Evolutionary conservation across 2,797 vertebrate genomes (phyloP), one percentile per base, ranked within the genome.

Genomic region (Chaunax sp.): DNA sequence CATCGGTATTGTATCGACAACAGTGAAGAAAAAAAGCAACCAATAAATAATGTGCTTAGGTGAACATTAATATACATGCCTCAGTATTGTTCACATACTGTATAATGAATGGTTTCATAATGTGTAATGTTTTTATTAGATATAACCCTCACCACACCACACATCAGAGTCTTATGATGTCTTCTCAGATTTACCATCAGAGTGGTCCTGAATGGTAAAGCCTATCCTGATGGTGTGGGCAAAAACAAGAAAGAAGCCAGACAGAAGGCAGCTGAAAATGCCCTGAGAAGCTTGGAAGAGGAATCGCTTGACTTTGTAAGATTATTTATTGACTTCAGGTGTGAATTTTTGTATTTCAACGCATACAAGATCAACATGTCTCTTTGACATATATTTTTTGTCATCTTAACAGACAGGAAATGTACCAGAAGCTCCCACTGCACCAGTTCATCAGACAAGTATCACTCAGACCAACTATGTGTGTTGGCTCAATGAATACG

Each of bases 201-300:
- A 72, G 93, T 5, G 0, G 19, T 91, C 6, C 0, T 94, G 3
- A 76, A 89, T 60, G 84, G 72, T 3, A 52, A 75, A 11, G 3
- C 0, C 0, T 94, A 89, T 77, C 83, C 90, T 23, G 56, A 75
- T 0, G 94, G 58, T 4, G 69, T 70, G 30, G 94, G 94, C 1
- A 89, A 75, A 44, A 90, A 37, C 64, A 95, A 94, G 81, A 94
- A 89, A 38, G 93, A 92, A 41, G 94, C 94, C 10, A 93, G 55
- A 69, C 84, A 92, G 16, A 83, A 86, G 1, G 94, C 94, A 12
- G 93, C 94, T 10, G 87, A 85, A 79, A 83, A 90, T 22, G 93
- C 86, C 0, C 18, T 90, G 7, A 35, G 7, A 7, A 1, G 0
- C 16, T 26, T 94, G 12, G 5, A 1, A 11, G 53, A 46, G 7